Conservation (phyloP, 2,113 vertebrate species). For the Myiozetetes cayanensis region DNA sequence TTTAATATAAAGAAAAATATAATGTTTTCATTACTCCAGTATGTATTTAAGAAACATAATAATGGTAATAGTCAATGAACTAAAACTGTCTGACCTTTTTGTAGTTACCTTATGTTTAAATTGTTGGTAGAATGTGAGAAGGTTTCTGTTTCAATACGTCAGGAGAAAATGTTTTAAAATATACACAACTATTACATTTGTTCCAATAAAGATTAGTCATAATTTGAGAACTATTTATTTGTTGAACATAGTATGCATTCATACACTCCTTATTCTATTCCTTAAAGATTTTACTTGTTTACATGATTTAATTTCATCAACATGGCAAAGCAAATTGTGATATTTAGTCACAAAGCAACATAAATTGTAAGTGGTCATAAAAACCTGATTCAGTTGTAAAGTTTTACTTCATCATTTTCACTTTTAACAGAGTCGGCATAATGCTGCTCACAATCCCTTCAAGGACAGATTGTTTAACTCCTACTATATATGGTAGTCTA, state of each 20-base stretch:
- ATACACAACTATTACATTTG: neutral
- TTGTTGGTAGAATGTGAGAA: neutral
- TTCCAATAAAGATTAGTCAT: neutral
- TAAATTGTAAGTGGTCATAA: neutral
- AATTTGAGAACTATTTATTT: conserved; percentile 1
- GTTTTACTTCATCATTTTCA: conserved; percentile 3
- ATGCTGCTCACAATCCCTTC: neutral
- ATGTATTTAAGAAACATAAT: neutral
- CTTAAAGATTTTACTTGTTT: neutral
- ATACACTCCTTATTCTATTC: neutral
- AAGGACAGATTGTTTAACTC: neutral
- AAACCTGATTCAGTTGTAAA: neutral
- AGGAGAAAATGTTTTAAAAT: neutral
- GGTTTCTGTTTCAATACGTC: neutral
- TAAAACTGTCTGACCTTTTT: neutral
- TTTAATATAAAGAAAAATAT: neutral
- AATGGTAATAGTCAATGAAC: neutral
- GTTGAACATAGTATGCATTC: neutral
- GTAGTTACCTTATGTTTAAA: neutral
- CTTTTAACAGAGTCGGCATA: neutral
- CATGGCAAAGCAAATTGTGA: neutral
- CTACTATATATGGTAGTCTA: neutral
- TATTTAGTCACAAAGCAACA: neutral
- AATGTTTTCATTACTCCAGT: neutral
- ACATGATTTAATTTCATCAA: neutral